Evolutionary conservation across 2,113 vertebrate genomes (phyloP).

Genomic region (Rhinopithecus roxellana): DNA sequence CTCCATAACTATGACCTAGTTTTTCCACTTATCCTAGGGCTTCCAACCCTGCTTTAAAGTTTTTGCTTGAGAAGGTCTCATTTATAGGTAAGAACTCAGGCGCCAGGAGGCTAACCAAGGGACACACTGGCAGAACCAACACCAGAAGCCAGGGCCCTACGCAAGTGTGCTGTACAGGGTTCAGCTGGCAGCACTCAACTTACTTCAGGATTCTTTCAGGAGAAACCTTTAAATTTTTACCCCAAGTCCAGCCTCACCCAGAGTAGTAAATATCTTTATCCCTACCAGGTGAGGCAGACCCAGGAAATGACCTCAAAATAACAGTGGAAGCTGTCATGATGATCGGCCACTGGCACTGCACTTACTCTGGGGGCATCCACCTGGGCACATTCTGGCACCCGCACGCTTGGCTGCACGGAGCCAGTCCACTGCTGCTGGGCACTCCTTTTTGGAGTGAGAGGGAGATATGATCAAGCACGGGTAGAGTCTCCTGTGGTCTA

Average conservation of each 20-base stretch:
- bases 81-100: not conserved
- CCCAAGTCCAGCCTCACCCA: not conserved
- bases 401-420: fast-evolving
- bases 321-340: not conserved
- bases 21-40: not conserved
- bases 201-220: not conserved
- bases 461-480: fast-evolving
- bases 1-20: not conserved
- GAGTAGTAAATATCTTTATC: not conserved
- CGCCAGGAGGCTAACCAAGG: not conserved
- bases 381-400: not conserved
- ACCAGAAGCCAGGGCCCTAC: not conserved
- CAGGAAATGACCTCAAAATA: not conserved
- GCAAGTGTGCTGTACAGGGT: fast-evolving
- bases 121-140: no score
- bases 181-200: not conserved
- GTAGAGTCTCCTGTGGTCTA: not conserved
- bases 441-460: not conserved
- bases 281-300: not conserved
- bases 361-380: not conserved
- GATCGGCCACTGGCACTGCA: fast-evolving
- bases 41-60: not conserved
- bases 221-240: not conserved
- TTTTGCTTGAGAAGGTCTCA: not conserved
- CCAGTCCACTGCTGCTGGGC: fast-evolving